Base-by-base conservation (phyloP, 2,888 invertebrate genomes). In the Acrobasis repandana region DNA sequence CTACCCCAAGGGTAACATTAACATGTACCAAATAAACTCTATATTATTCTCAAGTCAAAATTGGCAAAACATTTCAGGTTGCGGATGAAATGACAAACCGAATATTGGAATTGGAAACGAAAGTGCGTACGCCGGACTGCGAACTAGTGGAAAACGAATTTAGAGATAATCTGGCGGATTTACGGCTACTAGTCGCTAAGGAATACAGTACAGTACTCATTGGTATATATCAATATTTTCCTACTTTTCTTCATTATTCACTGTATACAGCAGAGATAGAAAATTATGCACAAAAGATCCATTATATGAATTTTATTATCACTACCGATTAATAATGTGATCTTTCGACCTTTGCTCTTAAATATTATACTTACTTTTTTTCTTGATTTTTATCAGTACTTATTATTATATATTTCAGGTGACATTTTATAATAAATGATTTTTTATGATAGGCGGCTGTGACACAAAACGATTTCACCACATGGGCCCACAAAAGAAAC, bases 151-250 rank as follows among this genome's bases (percentile, higher is more conserved):
- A 94, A 80, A 81, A 82, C 62, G 80, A 85, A 65, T 88, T 85
- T 63, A 83, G 92, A 11, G 91, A 93, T 56, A 93, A 95, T 79
- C 79, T 95, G 70, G 83, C 91, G 1, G 93, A 93, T 77, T 84
- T 95, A 54, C 85, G 95, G 52, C 81, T 93, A 57, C 79, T 95
- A 71, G 90, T 95, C 5, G 93, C 93, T 48, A 92, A 94, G 69
- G 94, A 95, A 80, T 95, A 95, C 72, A 89, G 90, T 63, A 90
- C 91, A 10, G 86, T 95, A 77, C 75, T 95, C 46, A 81, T 93
- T 63, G 95, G 94, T 91, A 63, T 43, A 16, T 57, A 20, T 47
- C 16, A 9, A 34, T 33, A 16, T 36, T 28, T 28, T 28, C 28
- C 28, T 28, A 36, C n/a, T 51, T 9, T 11, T 14, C 38, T 38